Conservation (phyloP, 2,113 vertebrate species). For the Hymenochirus boettgeri region DNA sequence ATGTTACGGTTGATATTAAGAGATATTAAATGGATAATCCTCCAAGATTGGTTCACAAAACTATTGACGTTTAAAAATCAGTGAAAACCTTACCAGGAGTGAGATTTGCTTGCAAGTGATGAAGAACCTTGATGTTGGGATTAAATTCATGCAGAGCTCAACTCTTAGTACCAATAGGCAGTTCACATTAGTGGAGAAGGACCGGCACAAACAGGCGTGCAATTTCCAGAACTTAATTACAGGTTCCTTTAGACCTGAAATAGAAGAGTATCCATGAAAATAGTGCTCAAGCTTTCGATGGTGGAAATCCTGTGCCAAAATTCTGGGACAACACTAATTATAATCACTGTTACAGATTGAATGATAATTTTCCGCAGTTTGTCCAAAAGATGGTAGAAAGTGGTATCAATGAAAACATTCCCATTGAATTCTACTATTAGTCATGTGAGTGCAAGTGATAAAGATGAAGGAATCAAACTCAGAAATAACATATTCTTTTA, state of each 20-base stretch:
- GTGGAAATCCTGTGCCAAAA: slow-evolving; percentile 43
- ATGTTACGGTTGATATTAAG: too few relatives aligned
- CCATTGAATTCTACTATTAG: slow-evolving; percentile 42
- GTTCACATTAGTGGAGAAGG: too few relatives aligned
- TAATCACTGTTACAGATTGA: slow-evolving; percentile 45
- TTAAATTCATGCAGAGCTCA: too few relatives aligned
- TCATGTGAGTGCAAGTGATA: slow-evolving; percentile 54
- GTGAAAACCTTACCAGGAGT: too few relatives aligned
- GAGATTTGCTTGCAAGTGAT: too few relatives aligned
- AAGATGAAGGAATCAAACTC: slow-evolving; percentile 48
- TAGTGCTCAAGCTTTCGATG: slow-evolving; percentile 54
- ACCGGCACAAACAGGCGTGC: too few relatives aligned
- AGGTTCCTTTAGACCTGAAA: slow-evolving; percentile 57
- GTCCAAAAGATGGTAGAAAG: slow-evolving; percentile 47
- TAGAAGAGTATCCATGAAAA: slow-evolving; percentile 38
- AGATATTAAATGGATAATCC: too few relatives aligned
- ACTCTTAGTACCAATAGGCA: too few relatives aligned
- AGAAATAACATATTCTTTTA: slow-evolving; percentile 50
- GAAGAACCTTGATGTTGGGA: too few relatives aligned
- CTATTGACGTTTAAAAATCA: too few relatives aligned
- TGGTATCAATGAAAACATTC: slow-evolving; percentile 47
- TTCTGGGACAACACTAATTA: slow-evolving; percentile 49
- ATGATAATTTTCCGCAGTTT: slow-evolving; percentile 53
- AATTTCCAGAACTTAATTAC: slow-evolving; percentile 50
- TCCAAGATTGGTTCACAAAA: too few relatives aligned